Evolutionary conservation across 2,113 vertebrate genomes (phyloP).

Genomic region (Dasyprocta punctata): DNA sequence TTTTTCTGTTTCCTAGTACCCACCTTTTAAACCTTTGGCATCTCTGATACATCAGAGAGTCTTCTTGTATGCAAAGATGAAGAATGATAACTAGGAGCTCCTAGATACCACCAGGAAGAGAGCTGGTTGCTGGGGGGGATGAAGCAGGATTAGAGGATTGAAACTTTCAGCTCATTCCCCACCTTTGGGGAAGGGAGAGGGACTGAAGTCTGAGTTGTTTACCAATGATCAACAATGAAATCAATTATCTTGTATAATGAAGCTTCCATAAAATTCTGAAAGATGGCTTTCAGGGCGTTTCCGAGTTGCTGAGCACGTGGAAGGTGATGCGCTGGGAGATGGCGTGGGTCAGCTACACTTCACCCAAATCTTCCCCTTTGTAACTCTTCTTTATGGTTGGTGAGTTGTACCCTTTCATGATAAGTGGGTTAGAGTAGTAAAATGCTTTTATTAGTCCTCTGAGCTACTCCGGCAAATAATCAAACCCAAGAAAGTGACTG

Average conservation of each 20-base stretch:
- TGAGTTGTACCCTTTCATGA: not conserved
- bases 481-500: not conserved
- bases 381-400: not conserved
- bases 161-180: not conserved
- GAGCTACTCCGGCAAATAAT: not conserved
- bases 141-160: not conserved
- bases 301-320: not conserved
- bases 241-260: not conserved
- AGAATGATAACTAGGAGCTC: not conserved
- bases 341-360: rapidly evolving
- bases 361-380: not conserved
- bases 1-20: not conserved
- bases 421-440: not conserved
- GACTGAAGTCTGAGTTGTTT: not conserved
- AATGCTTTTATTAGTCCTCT: not conserved
- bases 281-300: not conserved
- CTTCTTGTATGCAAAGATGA: not conserved
- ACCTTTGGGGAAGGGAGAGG: not conserved
- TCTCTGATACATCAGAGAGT: not conserved
- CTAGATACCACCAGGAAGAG: not conserved
- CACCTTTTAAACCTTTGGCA: not conserved
- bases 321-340: not conserved
- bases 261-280: not conserved
- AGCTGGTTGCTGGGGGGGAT: not conserved
- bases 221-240: not conserved